A percentile compares a stretch with the other conserved stretches of the same genome.
phyloP scores from a whole-genome alignment of 2,888 invertebrate genomes.

The Strigamia crassipes region DNA sequence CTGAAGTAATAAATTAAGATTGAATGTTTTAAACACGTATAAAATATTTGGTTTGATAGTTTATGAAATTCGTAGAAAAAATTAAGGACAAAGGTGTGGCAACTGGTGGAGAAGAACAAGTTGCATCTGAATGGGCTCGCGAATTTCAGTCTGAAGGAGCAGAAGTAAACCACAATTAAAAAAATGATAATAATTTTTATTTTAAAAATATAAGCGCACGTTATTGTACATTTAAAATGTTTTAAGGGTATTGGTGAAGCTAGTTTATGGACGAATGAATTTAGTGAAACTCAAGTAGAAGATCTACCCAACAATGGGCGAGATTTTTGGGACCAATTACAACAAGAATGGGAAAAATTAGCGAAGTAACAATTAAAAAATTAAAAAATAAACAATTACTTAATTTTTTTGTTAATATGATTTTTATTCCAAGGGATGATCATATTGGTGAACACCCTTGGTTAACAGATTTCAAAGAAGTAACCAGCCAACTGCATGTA shows the following conservation, averaged over 20 bases:
- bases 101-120: slow-evolving; percentile 50
- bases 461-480: slow-evolving; percentile 71
- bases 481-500: slow-evolving; percentile 68
- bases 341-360: slow-evolving; percentile 63
- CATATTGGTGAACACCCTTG: slow-evolving; percentile 66
- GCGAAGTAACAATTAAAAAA: slow-evolving; percentile 62
- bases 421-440: slow-evolving; percentile 47
- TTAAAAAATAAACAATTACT: background rate
- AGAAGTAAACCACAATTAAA: slow-evolving; percentile 48
- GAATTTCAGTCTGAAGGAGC: slow-evolving; percentile 51
- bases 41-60: background rate
- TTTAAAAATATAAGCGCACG: background rate
- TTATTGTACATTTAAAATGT: background rate
- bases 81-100: slow-evolving; percentile 47
- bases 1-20: slow-evolving; percentile 62
- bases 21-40: background rate
- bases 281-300: slow-evolving; percentile 59
- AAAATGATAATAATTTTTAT: slow-evolving; percentile 2
- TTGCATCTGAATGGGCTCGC: slow-evolving; percentile 50
- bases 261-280: slow-evolving; percentile 55
- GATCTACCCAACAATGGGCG: slow-evolving; percentile 61
- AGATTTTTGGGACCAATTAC: slow-evolving; percentile 60
- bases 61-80: slow-evolving; percentile 30
- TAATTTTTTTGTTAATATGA: background rate
- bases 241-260: slow-evolving; percentile 15